Conservation (phyloP, 2,888 invertebrate species). For the Octonoba sinensis region DNA sequence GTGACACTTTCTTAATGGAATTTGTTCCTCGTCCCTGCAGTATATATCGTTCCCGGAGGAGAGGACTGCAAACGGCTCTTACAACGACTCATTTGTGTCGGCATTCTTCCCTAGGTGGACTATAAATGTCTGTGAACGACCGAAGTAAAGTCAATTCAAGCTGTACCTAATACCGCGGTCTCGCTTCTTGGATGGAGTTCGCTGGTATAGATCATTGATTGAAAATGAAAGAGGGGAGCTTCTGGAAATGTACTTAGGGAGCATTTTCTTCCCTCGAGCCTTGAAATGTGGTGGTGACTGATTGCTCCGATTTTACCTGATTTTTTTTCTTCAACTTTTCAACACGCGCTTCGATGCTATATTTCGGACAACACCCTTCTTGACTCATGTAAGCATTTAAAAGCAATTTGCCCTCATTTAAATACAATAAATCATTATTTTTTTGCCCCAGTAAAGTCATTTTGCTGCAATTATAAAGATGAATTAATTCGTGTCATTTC, state of each 20-base stretch:
- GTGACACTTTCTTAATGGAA: background rate
- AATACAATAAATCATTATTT: no score
- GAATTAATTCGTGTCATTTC: no score
- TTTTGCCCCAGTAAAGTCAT: no score
- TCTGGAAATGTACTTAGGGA: constrained; percentile 11
- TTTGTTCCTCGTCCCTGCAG: background rate
- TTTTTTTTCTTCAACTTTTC: no score
- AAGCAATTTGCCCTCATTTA: no score
- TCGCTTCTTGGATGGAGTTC: constrained; percentile 13
- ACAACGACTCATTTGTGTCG: constrained; percentile 41
- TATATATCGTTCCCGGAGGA: constrained; percentile 28
- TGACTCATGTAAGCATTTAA: no score
- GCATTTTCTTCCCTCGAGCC: no score
- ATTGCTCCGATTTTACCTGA: no score
- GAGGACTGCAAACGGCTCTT: constrained; percentile 23
- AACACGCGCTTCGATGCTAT: no score
- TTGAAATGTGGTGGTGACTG: no score
- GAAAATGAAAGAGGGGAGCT: constrained; percentile 17
- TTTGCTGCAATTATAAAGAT: no score
- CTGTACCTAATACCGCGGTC: constrained; percentile 29
- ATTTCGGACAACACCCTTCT: no score
- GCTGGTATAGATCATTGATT: constrained; percentile 28
- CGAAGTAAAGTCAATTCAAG: constrained; percentile 36
- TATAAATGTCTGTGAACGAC: constrained; percentile 28
- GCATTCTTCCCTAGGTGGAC: constrained; percentile 23